Conservation (phyloP, 2,797 vertebrate species). For the Alauda arvensis region DNA sequence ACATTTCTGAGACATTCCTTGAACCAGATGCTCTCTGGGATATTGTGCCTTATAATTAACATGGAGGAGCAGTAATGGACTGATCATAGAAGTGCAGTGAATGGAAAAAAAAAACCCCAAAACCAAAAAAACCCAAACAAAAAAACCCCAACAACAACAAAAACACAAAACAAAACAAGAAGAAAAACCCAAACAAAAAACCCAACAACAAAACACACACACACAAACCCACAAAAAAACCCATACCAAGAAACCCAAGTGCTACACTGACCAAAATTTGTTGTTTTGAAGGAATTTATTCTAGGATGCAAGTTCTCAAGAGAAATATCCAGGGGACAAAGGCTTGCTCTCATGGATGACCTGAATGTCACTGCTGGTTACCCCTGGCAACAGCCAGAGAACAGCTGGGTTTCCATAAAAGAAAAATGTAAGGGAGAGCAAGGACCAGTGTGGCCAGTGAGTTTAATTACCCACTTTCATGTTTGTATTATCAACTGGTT, state of each 20-base stretch:
- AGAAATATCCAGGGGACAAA: background rate
- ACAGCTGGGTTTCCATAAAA: slow-evolving; percentile 19
- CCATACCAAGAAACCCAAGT: background rate
- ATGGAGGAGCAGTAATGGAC: background rate
- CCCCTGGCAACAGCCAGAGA: slow-evolving; percentile 32
- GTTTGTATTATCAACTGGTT: slow-evolving; percentile 29
- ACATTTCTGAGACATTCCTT: background rate
- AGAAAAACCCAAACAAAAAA: too few species aligned
- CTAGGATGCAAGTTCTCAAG: background rate
- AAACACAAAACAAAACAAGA: too few species aligned
- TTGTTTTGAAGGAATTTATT: background rate
- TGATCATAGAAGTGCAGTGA: background rate
- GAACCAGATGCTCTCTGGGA: background rate
- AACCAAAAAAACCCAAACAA: too few species aligned
- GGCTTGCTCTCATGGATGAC: background rate
- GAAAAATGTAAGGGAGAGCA: background rate
- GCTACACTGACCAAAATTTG: background rate
- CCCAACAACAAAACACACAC: too few species aligned
- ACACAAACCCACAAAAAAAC: too few species aligned
- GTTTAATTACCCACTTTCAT: slow-evolving; percentile 10
- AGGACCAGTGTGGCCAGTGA: background rate
- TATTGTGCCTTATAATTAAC: background rate
- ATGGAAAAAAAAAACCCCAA: background rate
- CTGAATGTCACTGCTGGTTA: slow-evolving; percentile 9
- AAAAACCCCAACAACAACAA: too few species aligned